Percentiles rank a stretch among this genome's conserved stretches.
Conservation (phyloP, 2,888 invertebrate species). For the Drosophila lutescens region DNA sequence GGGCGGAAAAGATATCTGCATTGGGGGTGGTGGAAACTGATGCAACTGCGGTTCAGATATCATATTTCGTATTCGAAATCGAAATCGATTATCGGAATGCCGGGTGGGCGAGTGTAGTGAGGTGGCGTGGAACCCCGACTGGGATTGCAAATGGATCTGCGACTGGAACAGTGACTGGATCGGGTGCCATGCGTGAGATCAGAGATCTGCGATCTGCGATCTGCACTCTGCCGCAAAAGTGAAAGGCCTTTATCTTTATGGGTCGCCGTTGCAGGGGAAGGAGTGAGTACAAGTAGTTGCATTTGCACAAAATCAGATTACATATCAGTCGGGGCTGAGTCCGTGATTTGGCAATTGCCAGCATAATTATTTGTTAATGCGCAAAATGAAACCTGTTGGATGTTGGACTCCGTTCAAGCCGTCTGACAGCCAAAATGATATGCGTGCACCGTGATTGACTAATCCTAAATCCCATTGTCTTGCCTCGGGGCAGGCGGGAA, state of each 20-base stretch:
- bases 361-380: constrained; percentile 55
- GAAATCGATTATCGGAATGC: constrained; percentile 38
- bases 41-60: constrained; percentile 40
- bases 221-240: constrained; percentile 63
- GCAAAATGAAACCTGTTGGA: constrained; percentile 56
- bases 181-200: constrained; percentile 61
- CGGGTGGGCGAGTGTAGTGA: constrained; percentile 17
- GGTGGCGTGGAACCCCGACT: constrained; percentile 12
- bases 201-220: background rate
- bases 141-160: constrained; percentile 40
- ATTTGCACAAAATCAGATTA: constrained; percentile 61
- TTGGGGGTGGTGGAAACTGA: constrained; percentile 18
- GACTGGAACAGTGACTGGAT: constrained; percentile 37
- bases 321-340: constrained; percentile 55
- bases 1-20: constrained; percentile 15
- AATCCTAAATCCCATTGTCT: constrained; percentile 48
- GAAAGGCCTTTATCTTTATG: constrained; percentile 71
- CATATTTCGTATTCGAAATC: constrained; percentile 55
- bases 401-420: constrained; percentile 22
- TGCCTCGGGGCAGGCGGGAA: constrained; percentile 2
- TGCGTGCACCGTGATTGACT: constrained; percentile 46
- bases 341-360: constrained; percentile 66
- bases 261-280: constrained; percentile 53
- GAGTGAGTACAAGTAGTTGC: constrained; percentile 4
- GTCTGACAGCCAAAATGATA: constrained; percentile 38